A percentile compares a stretch with the other conserved stretches of the same genome.
These are phyloP conservation scores for Musca vetustissima DNA, from an alignment of 1,140 invertebrate species.

Conservation along the genomic window DNA sequence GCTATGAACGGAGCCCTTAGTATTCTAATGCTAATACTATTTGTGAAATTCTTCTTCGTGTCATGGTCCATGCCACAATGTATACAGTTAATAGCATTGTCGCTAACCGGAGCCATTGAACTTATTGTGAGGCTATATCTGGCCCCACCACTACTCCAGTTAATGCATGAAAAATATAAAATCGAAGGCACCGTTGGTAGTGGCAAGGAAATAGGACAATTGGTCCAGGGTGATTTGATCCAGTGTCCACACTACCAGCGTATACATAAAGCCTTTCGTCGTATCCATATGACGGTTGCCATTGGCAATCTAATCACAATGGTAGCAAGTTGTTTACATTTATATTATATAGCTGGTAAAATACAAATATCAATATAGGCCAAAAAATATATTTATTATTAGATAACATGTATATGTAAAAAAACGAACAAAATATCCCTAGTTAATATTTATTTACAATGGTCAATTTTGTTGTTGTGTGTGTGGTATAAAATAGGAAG, in stretches of 20 bases:
- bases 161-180: slow-evolving; percentile 65
- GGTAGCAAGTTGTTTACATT: slow-evolving; percentile 67
- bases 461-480: too few relatives aligned
- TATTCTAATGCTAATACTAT: slow-evolving; percentile 71
- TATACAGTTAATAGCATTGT: slow-evolving; percentile 62
- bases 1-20: slow-evolving; percentile 74
- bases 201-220: slow-evolving; percentile 68
- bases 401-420: too few relatives aligned
- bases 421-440: too few relatives aligned
- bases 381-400: too few relatives aligned
- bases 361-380: slow-evolving; percentile 44
- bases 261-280: slow-evolving; percentile 66
- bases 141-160: slow-evolving; percentile 63
- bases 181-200: slow-evolving; percentile 69
- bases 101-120: slow-evolving; percentile 65
- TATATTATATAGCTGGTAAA: slow-evolving; percentile 69
- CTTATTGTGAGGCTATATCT: slow-evolving; percentile 68
- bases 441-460: too few relatives aligned
- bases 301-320: slow-evolving; percentile 72
- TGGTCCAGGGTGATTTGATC: slow-evolving; percentile 62
- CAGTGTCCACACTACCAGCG: slow-evolving; percentile 69
- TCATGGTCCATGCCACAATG: slow-evolving; percentile 44
- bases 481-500: too few relatives aligned
- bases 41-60: slow-evolving; percentile 58
- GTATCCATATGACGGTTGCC: slow-evolving; percentile 66